Conservation (phyloP, 2,113 vertebrate species). For the Heptranchias perlo region DNA sequence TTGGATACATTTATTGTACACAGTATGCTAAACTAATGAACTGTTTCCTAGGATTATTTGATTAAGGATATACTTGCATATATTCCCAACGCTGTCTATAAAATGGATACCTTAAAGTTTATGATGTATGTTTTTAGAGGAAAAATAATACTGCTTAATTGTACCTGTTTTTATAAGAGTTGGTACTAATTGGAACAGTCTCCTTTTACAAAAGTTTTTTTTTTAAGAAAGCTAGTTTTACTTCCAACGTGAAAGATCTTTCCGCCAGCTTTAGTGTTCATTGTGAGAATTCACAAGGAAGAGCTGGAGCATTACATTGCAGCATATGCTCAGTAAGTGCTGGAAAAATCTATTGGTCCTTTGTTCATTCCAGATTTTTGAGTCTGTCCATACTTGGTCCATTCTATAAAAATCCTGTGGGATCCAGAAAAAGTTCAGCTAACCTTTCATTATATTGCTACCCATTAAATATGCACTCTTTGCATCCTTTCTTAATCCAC, state of each 20-base stretch:
- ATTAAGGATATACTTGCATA: background rate
- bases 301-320: background rate
- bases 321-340: background rate
- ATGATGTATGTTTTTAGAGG: background rate
- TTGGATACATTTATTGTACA: background rate
- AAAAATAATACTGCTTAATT: background rate
- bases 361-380: background rate
- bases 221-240: background rate
- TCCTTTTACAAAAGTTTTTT: background rate
- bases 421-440: background rate
- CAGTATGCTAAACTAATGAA: background rate
- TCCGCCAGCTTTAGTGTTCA: background rate
- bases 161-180: background rate
- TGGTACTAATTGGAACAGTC: background rate
- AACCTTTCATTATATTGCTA: background rate
- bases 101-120: background rate
- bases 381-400: background rate
- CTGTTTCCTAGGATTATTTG: constrained; percentile 12
- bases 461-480: background rate
- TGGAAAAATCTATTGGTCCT: background rate
- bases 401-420: background rate
- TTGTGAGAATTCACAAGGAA: background rate
- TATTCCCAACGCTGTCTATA: background rate
- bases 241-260: background rate
- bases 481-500: background rate